Evolutionary conservation across 2,113 vertebrate genomes (phyloP), one percentile per base, ranked within the genome.

Genomic region (Phyllostomus discolor): DNA sequence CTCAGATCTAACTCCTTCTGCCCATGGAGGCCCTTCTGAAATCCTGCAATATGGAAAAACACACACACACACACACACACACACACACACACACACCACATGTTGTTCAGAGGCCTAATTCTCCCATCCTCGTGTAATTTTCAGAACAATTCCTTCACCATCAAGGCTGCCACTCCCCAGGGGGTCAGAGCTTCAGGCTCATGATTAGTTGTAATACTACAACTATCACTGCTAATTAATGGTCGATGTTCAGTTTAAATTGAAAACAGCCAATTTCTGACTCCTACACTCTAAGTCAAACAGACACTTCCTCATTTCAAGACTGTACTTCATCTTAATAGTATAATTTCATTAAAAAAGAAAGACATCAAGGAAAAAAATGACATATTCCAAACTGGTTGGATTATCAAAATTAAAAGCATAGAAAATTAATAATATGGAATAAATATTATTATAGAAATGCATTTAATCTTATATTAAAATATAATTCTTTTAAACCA

Each of bases 401-500:
- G 52, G 59, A 72, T 91, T 97, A 98, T 91, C 88, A 82, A 96
- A 90, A 93, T 95, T 92, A 97, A 95, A 98, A 97, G 96, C n/a
- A 93, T 91, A 96, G 97, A 80, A 95, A 98, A 97, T 96, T 86
- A 98, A 97, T 97, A 97, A 94, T 17, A 85, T 48, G 43, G 94
- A 91, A 97, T 97, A 97, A 97, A 66, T 80, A 91, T 79, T 96
- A 92, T 88, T 97, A 92, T 62, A 83, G 75, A 98, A 98, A 97
- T 57, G 78, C 95, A 97, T 97, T 96, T 79, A 93, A 80, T 94
- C 62, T 96, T 96, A 88, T 79, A 97, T 97, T 75, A 46, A 97
- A 98, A 97, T 82, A 96, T 82, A 94, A 86, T 88, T 98, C 76
- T 87, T 83, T 98, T 95, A 95, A 97, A 91, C 90, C 72, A 26